These are phyloP conservation scores for Eunapius fragilis DNA, from an alignment of 37 sponge, comb jelly and placozoan genomes.

Conservation along the genomic window DNA sequence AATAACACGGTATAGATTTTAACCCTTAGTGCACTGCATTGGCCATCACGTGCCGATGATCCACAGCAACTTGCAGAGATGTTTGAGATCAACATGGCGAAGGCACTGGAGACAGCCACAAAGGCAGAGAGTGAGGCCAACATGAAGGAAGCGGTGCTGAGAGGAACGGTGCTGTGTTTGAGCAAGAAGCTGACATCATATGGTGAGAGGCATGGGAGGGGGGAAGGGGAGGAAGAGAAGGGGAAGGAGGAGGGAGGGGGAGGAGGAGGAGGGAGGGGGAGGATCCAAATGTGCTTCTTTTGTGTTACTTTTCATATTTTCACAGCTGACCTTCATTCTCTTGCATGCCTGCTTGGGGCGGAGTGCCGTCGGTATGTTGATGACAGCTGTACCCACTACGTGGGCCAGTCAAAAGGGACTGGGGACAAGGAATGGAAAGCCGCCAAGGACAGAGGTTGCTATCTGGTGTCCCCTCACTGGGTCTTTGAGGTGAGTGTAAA, in stretches of 20 bases:
- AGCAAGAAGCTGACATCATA: constrained; percentile 63
- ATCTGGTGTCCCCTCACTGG: constrained; percentile 85
- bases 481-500: constrained; percentile 56
- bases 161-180: constrained; percentile 61
- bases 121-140: constrained; percentile 2
- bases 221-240: background rate
- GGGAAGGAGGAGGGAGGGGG: background rate
- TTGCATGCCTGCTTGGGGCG: constrained; percentile 59
- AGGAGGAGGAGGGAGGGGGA: background rate
- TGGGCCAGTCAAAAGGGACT: constrained; percentile 63
- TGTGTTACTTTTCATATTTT: background rate
- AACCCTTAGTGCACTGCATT: background rate
- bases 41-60: background rate
- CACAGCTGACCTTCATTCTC: constrained; percentile 55
- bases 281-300: no score
- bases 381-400: constrained; percentile 60
- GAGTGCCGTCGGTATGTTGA: constrained; percentile 35
- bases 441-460: constrained; percentile 49
- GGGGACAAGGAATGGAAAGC: constrained; percentile 49
- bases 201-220: background rate
- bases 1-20: background rate
- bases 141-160: constrained; percentile 17
- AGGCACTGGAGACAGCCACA: constrained; percentile 22
- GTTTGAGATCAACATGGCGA: constrained; percentile 34
- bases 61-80: constrained; percentile 44